Percentiles rank a stretch among this genome's conserved stretches.
phyloP scores from a whole-genome alignment of 2,113 vertebrate species.

The Burhinus bistriatus region DNA sequence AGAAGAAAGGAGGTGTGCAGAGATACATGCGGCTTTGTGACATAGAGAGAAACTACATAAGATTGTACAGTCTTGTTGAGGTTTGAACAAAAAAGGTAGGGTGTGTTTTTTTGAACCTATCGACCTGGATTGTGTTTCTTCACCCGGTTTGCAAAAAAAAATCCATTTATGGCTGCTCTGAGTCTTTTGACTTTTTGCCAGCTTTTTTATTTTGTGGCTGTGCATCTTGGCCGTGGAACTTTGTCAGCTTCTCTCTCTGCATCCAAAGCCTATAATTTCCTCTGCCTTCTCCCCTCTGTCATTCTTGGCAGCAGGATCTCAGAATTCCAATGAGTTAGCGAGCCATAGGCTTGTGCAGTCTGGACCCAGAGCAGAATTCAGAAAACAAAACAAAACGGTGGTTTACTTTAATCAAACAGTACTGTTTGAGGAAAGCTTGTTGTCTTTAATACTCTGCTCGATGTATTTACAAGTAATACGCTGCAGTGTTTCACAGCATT shows the following conservation, averaged over 20 bases:
- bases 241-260: conserved; percentile 2
- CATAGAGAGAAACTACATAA: neutral
- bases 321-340: conserved; percentile 37
- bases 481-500: neutral
- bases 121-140: neutral
- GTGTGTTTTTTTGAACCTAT: neutral
- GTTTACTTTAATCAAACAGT: neutral
- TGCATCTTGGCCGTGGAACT: conserved; percentile 41
- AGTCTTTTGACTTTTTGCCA: conserved; percentile 40
- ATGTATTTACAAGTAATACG: neutral
- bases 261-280: conserved; percentile 61
- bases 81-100: neutral
- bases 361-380: conserved; percentile 11
- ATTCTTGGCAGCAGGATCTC: conserved; percentile 55
- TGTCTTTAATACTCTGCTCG: neutral
- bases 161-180: conserved; percentile 61
- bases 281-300: conserved; percentile 62
- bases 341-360: conserved; percentile 25
- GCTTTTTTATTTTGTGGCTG: conserved; percentile 39
- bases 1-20: neutral
- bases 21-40: neutral
- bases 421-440: neutral
- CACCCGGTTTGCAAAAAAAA: conserved; percentile 32
- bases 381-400: conserved; percentile 15
- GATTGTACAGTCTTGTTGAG: neutral